Conservation (phyloP, 2,797 vertebrate genomes). For the Sebastes hubbsi region DNA sequence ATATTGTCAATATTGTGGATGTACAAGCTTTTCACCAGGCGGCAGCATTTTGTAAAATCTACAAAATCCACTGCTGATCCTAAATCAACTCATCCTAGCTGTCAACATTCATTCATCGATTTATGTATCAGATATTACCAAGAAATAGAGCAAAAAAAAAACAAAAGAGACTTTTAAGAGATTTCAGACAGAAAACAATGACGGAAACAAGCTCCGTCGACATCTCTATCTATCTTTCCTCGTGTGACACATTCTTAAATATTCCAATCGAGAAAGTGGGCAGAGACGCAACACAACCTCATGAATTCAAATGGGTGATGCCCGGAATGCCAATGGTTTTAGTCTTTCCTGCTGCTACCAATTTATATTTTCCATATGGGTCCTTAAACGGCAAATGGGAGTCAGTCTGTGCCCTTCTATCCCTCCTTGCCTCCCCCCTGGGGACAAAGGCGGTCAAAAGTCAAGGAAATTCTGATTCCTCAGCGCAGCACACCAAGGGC, state of each 20-base stretch:
- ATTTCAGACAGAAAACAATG: slow-evolving; percentile 50
- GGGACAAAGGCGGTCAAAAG: slow-evolving; percentile 84
- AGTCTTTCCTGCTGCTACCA: slow-evolving; percentile 75
- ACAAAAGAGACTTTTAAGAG: slow-evolving; percentile 5
- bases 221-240: slow-evolving; percentile 62
- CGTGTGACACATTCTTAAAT: slow-evolving; percentile 67
- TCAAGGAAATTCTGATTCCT: slow-evolving; percentile 85
- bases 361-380: slow-evolving; percentile 87
- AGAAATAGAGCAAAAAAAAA: background rate
- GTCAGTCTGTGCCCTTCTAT: slow-evolving; percentile 76
- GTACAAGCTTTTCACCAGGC: background rate
- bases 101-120: slow-evolving; percentile 8
- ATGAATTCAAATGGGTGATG: slow-evolving; percentile 75
- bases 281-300: slow-evolving; percentile 74
- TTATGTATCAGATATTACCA: background rate
- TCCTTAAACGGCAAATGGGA: slow-evolving; percentile 80
- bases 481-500: slow-evolving; percentile 74
- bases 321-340: slow-evolving; percentile 78
- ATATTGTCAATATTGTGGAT: background rate
- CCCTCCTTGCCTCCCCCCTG: slow-evolving; percentile 68
- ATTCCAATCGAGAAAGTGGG: slow-evolving; percentile 73
- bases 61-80: background rate
- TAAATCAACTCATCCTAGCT: slow-evolving; percentile 24
- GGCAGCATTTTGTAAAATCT: slow-evolving; percentile 6
- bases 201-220: slow-evolving; percentile 38